Evolutionary conservation across 2,113 vertebrate genomes (phyloP).

Genomic region (Brachypodius melanocephalos): DNA sequence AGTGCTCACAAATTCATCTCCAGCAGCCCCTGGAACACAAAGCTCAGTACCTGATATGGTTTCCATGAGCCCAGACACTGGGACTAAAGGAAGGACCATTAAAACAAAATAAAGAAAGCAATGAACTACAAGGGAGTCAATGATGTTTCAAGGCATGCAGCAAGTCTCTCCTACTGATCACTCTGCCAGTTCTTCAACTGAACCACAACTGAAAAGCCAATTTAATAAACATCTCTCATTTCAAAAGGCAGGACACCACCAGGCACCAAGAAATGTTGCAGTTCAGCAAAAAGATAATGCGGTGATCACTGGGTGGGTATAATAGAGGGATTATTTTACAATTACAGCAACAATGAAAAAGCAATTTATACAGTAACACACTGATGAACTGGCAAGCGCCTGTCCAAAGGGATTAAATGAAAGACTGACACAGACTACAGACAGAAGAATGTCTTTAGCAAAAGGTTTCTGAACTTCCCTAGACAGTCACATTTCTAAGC

Average conservation of each 20-base stretch:
- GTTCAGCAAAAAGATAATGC: slow-evolving; percentile 36
- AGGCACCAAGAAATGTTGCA: not conserved
- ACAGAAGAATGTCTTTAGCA: not conserved
- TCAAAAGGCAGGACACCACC: not conserved
- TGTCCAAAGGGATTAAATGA: slow-evolving; percentile 12
- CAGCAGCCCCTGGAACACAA: not conserved
- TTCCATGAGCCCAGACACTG: not conserved
- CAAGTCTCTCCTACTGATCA: not conserved
- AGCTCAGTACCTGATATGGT: not conserved
- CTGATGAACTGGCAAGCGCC: not conserved
- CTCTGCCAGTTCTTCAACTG: not conserved
- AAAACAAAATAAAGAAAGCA: not conserved
- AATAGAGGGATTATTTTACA: slow-evolving; percentile 32
- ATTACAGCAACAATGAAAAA: slow-evolving; percentile 46
- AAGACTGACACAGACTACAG: not conserved
- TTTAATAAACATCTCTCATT: slow-evolving; percentile 4
- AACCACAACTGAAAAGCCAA: not conserved
- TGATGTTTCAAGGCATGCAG: not conserved
- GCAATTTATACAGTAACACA: not conserved
- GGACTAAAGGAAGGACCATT: not conserved
- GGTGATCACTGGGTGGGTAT: not conserved
- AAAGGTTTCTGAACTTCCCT: not conserved
- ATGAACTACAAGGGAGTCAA: not conserved
- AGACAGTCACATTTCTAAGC: not conserved
- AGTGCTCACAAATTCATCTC: not conserved